A percentile compares a stretch with the other conserved stretches of the same genome.
Conservation (phyloP, 2,113 vertebrate species). For the Ptilorrhoa leucosticta region DNA sequence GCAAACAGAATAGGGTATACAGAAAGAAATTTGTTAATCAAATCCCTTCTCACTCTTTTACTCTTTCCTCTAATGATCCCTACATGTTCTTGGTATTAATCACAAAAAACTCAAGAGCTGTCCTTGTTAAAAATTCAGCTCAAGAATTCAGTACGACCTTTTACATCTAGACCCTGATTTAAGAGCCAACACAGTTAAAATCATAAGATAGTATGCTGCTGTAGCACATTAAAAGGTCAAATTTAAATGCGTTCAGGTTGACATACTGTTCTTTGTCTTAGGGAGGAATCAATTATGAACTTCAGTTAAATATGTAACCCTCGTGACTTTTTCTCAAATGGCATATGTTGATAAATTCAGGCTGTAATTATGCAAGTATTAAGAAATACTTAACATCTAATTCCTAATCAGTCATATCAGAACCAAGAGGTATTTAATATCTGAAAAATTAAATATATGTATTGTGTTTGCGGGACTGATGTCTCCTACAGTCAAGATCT, state of each 20-base stretch:
- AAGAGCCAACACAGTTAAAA: slow-evolving; percentile 39
- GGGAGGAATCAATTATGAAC: slow-evolving; percentile 5
- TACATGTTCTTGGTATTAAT: neutral
- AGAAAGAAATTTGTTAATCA: neutral
- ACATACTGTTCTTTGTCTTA: slow-evolving; percentile 38
- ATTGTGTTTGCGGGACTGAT: neutral
- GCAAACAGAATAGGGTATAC: neutral
- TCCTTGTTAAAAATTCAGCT: slow-evolving; percentile 29
- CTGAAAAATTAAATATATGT: neutral
- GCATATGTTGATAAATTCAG: slow-evolving; percentile 1
- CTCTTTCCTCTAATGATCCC: neutral
- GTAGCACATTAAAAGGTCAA: slow-evolving; percentile 64
- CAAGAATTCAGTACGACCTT: slow-evolving; percentile 52
- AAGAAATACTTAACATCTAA: slow-evolving; percentile 3
- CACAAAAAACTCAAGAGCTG: neutral
- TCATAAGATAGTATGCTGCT: slow-evolving; percentile 34
- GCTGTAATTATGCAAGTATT: neutral
- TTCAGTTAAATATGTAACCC: neutral
- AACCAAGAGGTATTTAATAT: neutral
- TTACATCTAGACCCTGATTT: slow-evolving; percentile 63
- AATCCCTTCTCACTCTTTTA: neutral
- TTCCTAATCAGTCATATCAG: neutral
- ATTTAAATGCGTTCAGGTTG: slow-evolving; percentile 54
- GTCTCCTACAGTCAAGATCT: neutral
- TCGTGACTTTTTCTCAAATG: neutral